Evolutionary conservation across 2,113 vertebrate species (phyloP).

Genomic region (Oncorhynchus tshawytscha): DNA sequence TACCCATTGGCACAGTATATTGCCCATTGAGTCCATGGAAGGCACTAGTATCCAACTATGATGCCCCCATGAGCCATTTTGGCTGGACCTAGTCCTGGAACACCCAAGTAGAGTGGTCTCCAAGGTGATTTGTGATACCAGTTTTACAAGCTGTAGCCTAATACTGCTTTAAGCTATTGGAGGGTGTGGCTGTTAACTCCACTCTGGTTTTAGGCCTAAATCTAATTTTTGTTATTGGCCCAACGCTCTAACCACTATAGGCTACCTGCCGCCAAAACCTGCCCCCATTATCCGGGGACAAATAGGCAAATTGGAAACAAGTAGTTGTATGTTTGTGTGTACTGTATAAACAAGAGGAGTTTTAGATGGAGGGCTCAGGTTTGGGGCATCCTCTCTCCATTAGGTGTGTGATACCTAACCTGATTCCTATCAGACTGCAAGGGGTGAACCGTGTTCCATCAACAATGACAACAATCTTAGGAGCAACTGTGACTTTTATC

Average conservation of each 20-base stretch:
- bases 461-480: neutral
- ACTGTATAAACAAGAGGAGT: too few relatives aligned
- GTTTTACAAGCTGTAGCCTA: slow-evolving; percentile 79
- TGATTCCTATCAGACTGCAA: slow-evolving; percentile 3
- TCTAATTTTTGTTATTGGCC: slow-evolving; percentile 43
- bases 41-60: neutral
- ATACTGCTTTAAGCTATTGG: slow-evolving; percentile 70
- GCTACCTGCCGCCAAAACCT: too few relatives aligned
- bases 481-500: too few relatives aligned
- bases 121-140: slow-evolving; percentile 83
- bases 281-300: neutral
- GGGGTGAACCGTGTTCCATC: neutral
- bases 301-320: neutral
- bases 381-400: neutral
- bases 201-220: slow-evolving; percentile 51
- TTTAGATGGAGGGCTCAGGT: neutral
- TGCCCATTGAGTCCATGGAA: neutral
- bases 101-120: slow-evolving; percentile 85
- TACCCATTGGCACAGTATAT: neutral
- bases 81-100: slow-evolving; percentile 55
- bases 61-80: neutral
- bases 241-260: too few relatives aligned
- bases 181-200: slow-evolving; percentile 71
- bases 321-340: neutral
- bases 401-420: neutral